Base-by-base conservation (phyloP, 2,113 vertebrate genomes). In the Leucosticte australis region DNA sequence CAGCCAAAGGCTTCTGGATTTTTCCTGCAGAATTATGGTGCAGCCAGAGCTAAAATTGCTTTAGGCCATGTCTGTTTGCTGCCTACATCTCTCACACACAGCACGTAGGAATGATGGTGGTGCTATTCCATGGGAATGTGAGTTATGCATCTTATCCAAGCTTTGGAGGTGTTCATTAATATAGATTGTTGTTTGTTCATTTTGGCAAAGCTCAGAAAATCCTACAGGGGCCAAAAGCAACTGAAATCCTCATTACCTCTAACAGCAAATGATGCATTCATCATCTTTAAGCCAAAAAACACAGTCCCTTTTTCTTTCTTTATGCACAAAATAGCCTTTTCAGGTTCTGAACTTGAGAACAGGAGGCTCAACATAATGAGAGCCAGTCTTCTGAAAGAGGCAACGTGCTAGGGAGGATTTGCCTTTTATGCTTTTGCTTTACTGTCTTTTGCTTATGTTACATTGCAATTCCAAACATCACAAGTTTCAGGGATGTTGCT, bases 201-300 rank as follows among this genome's bases (percentile, higher is more conserved):
- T 95, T 88, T 87, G 75, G 41, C 63, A 92, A 84, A 91, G 68
- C 22, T 56, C 39, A 94, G 84, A 73, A 87, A 83, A 60, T 85
- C 65, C 83, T 96, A 73, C 77, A 92, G 77, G 79, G 79, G 20
- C 42, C 91, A 93, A 96, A 89, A 33, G 41, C 95, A 90, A 82
- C 87, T 89, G 80, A 90, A 95, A 92, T 91, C 44, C 89, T 96
- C 85, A 94, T 96, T 97, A 96, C 59, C 44, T 96, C 82, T 95
- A 84, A 87, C 41, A 64, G 76, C 39, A 96, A 93, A 67, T 52
- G 59, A 88, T 19, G 30, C 70, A 73, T 78, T 88, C 59, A 84
- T 44, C 65, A 96, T 78, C 52, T 90, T 94, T 91, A 86, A 37
- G 44, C 44, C 16, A 55, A 93, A 90, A 52, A 78, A 26, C 23